Evolutionary conservation across 1,140 invertebrate species (phyloP), one percentile per base, ranked within the genome.

Genomic region (Choristoneura fumiferana): DNA sequence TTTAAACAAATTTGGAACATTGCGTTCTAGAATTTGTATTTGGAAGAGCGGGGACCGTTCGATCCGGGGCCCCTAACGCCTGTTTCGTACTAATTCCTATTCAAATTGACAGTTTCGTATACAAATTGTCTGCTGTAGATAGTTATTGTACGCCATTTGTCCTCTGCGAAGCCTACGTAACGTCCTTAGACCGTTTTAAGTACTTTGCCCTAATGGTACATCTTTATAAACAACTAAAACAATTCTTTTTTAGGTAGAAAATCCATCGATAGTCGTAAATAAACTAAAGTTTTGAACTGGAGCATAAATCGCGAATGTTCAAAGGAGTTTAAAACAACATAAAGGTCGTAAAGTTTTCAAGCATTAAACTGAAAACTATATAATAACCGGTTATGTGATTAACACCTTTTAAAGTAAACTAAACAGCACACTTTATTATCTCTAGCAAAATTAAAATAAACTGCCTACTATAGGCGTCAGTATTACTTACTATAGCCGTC

Each of bases 1-100:
- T 56, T 58, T 29, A 37, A 39, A 60, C 53, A 54, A 37, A 54
- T 39, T 57, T 57, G 54, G 33, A 29, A 39, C 54, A 39, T 38
- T 57, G 15, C 38, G 53, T 37, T 33, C 53, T 36, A 35, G 13
- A 17, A 54, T 54, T 54, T 54, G 34, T 33, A 54, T 35, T 33
- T 33, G 17, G 43, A 49, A 29, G 17, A 9, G 8, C 1, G 14
- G 40, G 15, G 10, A 45, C 14, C 8, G 43, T 33, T 49, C 4
- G n/a, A 29, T 33, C 17, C 22, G 12, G 22, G 1, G 37, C 12
- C 12, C 37, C 12, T n/a, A 49, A 13, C 12, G 17, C 0, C 18
- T 49, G 29, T 4, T 49, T 29, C 6, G 5, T 12, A n/a, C 43
- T 13, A 49, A 12, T 29, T 49, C 6, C 5, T 29, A 49, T 29